A percentile compares a stretch with the other conserved stretches of the same genome.
phyloP scores from a whole-genome alignment of 92 coral and sea anemone species.

The Palythoa heliodiscus region DNA sequence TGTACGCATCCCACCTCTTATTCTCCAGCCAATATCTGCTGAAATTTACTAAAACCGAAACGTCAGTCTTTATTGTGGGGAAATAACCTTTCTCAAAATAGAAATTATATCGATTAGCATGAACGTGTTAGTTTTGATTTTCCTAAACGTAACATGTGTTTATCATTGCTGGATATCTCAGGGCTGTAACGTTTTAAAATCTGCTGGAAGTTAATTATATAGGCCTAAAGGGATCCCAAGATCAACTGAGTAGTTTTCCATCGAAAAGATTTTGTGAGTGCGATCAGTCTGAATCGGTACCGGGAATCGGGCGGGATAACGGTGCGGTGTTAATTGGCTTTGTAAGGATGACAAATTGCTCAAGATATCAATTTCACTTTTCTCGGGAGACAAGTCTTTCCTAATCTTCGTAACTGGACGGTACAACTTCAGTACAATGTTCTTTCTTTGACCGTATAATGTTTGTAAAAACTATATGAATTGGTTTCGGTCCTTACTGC shows the following conservation, averaged over 20 bases:
- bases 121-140: background rate
- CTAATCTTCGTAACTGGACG: background rate
- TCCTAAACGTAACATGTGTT: background rate
- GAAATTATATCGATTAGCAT: background rate
- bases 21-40: background rate
- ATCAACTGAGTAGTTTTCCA: background rate
- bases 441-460: too few relatives aligned
- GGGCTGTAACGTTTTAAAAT: background rate
- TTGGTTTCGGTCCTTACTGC: background rate
- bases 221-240: background rate
- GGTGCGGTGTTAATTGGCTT: constrained; percentile 45
- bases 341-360: constrained; percentile 9
- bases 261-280: background rate
- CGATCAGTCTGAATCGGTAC: background rate
- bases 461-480: too few relatives aligned
- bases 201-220: background rate
- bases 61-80: background rate
- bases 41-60: background rate
- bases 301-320: too few relatives aligned
- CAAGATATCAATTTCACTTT: background rate
- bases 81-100: background rate
- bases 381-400: background rate
- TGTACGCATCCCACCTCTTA: background rate
- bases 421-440: background rate
- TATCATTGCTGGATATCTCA: background rate